phyloP scores from a whole-genome alignment of 2,113 vertebrate genomes.

The Melanotaenia duboulayi region DNA sequence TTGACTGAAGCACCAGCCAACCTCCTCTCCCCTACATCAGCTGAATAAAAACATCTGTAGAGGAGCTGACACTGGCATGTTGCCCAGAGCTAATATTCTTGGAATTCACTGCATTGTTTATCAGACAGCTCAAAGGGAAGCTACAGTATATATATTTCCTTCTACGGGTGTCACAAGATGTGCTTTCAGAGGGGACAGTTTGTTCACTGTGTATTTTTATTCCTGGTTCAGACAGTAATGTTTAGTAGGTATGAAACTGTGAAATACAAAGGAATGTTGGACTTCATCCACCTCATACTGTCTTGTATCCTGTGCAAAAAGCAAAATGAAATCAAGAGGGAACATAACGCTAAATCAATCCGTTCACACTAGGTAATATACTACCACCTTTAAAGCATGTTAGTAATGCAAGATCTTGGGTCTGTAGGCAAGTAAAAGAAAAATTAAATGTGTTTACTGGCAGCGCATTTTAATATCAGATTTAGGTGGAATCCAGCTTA shows the following conservation, averaged over 20 bases:
- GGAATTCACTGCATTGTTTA: slow-evolving; percentile 46
- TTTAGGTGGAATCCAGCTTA: slow-evolving; percentile 66
- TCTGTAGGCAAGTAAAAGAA: slow-evolving; percentile 19
- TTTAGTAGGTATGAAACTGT: not conserved
- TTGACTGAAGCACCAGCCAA: slow-evolving; percentile 29
- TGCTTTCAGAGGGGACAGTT: slow-evolving; percentile 3
- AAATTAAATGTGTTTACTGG: slow-evolving; percentile 43
- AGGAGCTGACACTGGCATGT: slow-evolving; percentile 53
- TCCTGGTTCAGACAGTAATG: not conserved
- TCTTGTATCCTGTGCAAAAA: slow-evolving; percentile 2
- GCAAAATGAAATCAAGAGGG: not conserved
- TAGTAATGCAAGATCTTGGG: slow-evolving; percentile 21
- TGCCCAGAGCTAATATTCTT: slow-evolving; percentile 60
- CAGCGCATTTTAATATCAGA: slow-evolving; percentile 64
- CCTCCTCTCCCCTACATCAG: slow-evolving; percentile 34
- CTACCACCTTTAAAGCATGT: slow-evolving; percentile 18
- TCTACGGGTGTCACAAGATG: slow-evolving; percentile 8
- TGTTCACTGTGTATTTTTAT: slow-evolving; percentile 13
- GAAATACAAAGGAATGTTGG: not conserved
- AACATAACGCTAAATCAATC: not conserved
- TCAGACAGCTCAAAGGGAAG: slow-evolving; percentile 35
- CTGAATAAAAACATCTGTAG: slow-evolving; percentile 43
- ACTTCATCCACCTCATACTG: not conserved
- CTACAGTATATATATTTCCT: slow-evolving; percentile 39
- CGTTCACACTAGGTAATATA: slow-evolving; percentile 10